These are phyloP conservation scores for Cephalopachus bancanus DNA, from an alignment of 2,797 vertebrate species.

Conservation along the genomic window DNA sequence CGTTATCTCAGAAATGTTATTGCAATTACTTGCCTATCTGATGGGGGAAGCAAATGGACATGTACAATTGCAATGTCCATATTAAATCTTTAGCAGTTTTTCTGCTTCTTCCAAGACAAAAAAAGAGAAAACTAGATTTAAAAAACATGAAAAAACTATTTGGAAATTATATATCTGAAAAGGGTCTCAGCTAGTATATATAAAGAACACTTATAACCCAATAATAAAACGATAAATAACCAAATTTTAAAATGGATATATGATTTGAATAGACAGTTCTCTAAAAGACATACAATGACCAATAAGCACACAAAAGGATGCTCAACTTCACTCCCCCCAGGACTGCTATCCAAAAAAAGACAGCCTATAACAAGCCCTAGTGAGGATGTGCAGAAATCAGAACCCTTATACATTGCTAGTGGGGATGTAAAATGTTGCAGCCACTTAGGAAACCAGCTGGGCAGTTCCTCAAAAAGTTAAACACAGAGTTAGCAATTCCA, in stretches of 20 bases:
- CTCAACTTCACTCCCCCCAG: not conserved
- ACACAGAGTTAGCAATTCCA: not conserved
- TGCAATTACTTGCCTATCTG: not conserved
- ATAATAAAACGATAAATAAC: not conserved
- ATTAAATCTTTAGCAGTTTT: not conserved
- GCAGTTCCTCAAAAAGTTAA: not conserved
- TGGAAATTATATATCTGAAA: not conserved
- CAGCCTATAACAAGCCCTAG: not conserved
- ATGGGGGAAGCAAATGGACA: not conserved
- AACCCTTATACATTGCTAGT: not conserved
- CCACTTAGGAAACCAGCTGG: not conserved
- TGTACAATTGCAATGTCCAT: not conserved
- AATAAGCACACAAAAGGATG: not conserved
- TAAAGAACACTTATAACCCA: not conserved
- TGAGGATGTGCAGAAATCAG: not conserved
- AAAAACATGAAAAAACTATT: constrained; percentile 25
- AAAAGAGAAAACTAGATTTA: not conserved
- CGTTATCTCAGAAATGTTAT: not conserved
- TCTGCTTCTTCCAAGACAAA: not conserved
- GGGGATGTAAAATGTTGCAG: too few relatives aligned
- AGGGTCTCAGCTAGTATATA: not conserved
- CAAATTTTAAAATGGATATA: not conserved
- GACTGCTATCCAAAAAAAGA: not conserved
- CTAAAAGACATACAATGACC: not conserved
- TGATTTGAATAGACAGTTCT: not conserved